A percentile compares a stretch with the other conserved stretches of the same genome.
Evolutionary conservation across 2,113 vertebrate genomes (phyloP).

Genomic region (Pseudonaja textilis): DNA sequence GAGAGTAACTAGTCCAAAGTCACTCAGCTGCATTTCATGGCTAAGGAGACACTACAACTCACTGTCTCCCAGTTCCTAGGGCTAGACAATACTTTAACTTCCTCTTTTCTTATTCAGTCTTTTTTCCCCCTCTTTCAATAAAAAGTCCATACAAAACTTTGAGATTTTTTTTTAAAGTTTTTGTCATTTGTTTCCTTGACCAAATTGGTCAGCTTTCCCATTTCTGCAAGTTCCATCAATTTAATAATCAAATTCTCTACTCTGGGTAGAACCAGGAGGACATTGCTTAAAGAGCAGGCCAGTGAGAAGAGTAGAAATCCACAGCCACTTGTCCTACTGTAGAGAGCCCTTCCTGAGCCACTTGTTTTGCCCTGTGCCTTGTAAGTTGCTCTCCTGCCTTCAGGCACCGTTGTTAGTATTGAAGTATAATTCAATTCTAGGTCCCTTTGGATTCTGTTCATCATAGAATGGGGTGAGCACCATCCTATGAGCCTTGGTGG

Average conservation of each 20-base stretch:
- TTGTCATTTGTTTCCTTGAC: neutral
- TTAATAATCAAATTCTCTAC: neutral
- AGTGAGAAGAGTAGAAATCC: neutral
- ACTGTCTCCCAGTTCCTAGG: too few species aligned
- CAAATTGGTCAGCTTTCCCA: neutral
- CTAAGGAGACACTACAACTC: too few species aligned
- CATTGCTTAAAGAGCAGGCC: neutral
- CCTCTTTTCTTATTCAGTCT: neutral
- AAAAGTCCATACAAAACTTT: neutral
- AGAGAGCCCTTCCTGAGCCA: neutral
- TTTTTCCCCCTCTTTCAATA: neutral
- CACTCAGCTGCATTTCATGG: too few species aligned
- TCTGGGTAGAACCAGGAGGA: neutral
- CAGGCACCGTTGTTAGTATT: neutral
- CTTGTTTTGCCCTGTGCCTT: neutral
- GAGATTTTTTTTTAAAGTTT: neutral
- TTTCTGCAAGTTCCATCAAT: neutral
- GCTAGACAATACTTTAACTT: too few species aligned
- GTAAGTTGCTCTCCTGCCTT: neutral
- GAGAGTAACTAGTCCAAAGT: too few species aligned
- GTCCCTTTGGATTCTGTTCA: neutral
- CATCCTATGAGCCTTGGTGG: neutral
- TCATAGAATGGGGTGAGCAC: neutral
- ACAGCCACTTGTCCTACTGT: neutral
- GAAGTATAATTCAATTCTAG: neutral